Evolutionary conservation across 2,113 vertebrate genomes (phyloP).

Genomic region (Prochilodus magdalenae): DNA sequence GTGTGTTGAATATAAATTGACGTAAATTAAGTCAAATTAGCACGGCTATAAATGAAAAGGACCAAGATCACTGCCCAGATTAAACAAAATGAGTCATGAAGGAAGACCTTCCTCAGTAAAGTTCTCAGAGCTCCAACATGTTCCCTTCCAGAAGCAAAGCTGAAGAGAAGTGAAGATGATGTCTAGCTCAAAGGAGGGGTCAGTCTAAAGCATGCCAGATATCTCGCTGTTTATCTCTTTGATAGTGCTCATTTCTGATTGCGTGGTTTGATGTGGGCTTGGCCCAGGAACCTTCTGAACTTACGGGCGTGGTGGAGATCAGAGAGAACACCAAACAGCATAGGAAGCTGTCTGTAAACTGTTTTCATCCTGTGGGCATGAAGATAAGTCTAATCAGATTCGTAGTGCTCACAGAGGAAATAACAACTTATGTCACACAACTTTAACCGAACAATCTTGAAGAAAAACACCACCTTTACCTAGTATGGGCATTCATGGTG

Average conservation of each 20-base stretch:
- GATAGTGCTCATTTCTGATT: background rate
- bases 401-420: constrained; percentile 57
- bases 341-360: constrained; percentile 61
- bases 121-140: background rate
- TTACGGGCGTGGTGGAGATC: constrained; percentile 50
- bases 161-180: background rate
- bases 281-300: constrained; percentile 5
- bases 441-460: constrained; percentile 1
- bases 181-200: background rate
- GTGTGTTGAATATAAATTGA: constrained; percentile 31
- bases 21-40: constrained; percentile 34
- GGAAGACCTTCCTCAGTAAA: background rate
- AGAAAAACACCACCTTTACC: background rate
- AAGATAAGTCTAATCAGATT: constrained; percentile 60
- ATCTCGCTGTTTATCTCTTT: background rate
- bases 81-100: constrained; percentile 11
- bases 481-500: background rate
- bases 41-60: constrained; percentile 29
- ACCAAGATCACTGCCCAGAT: constrained; percentile 29
- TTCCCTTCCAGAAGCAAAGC: background rate
- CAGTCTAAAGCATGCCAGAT: background rate
- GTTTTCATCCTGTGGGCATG: constrained; percentile 61
- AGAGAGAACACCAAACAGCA: constrained; percentile 36
- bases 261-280: background rate
- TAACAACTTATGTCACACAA: constrained; percentile 50